Base-by-base conservation (phyloP, 2,113 vertebrate genomes). In the Leptodactylus fuscus region DNA sequence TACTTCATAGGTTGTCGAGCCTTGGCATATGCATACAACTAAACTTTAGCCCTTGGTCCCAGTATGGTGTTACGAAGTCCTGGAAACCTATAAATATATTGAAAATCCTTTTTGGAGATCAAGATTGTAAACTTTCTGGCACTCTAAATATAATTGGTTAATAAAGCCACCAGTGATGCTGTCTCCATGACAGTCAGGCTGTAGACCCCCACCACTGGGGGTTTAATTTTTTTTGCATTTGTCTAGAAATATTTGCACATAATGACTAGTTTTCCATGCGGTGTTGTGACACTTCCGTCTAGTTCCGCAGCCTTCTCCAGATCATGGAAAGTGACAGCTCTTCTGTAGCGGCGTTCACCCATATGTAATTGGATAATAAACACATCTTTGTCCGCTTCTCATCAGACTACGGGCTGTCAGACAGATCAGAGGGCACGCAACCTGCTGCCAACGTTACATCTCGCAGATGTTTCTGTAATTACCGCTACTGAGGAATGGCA, bases 321-420 rank as follows among this genome's bases (percentile, higher is more conserved):
- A 41, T 76, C 70, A 65, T 65, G 29, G 55, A 32, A 36, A 65
- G 60, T 46, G 38, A 44, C 55, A 49, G 51, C 60, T 84, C 9
- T 20, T 32, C 49, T 62, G 55, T 65, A 75, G 65, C 55, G 46
- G n/a, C 11, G 82, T 41, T 85, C 41, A 78, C 55, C 83, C 83
- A 27, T 85, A 34, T 69, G 74, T 85, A 85, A 78, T 85, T 78
- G 73, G 82, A 49, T 85, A 77, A 77, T 77, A 77, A 62, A 77
- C 41, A 18, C 44, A 51, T 65, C 71, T 48, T 36, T 49, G 82
- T 38, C 58, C 55, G 48, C 75, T 77, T 49, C 51, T 85, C 58
- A 24, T 65, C 36, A 49, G 34, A 27, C 5, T 67, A 11, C 34
- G n/a, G 46, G 60, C 83, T 77, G 73, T 49, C 58, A 29, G 62